Percentiles rank a stretch among this genome's conserved stretches.
Conservation (phyloP, 1,140 invertebrate species). For the Platorchestia sp. region DNA sequence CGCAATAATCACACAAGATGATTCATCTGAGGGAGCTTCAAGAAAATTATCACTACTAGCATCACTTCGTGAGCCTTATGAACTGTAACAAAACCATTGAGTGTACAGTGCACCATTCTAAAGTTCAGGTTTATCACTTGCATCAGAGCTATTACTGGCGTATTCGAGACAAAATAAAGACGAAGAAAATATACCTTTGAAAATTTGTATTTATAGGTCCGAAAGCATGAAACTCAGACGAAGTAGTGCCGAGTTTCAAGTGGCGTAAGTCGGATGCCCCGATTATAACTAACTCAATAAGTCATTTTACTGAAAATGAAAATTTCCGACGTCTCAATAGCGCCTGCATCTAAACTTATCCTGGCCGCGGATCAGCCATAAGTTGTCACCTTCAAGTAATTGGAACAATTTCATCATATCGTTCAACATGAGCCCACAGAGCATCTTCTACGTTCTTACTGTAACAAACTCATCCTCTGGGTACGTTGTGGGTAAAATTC, state of each 20-base stretch:
- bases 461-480: too few relatives aligned
- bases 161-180: neutral
- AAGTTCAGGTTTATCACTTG: neutral
- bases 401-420: too few relatives aligned
- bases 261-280: neutral
- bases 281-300: neutral
- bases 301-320: too few relatives aligned
- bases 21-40: neutral
- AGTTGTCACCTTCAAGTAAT: too few relatives aligned
- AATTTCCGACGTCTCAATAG: too few relatives aligned
- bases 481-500: too few relatives aligned
- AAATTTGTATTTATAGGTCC: neutral
- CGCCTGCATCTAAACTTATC: too few relatives aligned
- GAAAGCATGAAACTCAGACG: neutral
- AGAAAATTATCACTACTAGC: neutral
- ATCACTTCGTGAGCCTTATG: neutral
- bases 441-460: too few relatives aligned
- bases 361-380: too few relatives aligned
- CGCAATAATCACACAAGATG: slow-evolving; percentile 22
- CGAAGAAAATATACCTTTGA: neutral
- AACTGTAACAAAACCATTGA: neutral
- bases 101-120: neutral
- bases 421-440: too few relatives aligned
- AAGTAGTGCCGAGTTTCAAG: neutral
- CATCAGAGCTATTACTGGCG: slow-evolving; percentile 6